Conservation (phyloP, 2,888 invertebrate genomes). For the Lasioglossum figueresi region DNA sequence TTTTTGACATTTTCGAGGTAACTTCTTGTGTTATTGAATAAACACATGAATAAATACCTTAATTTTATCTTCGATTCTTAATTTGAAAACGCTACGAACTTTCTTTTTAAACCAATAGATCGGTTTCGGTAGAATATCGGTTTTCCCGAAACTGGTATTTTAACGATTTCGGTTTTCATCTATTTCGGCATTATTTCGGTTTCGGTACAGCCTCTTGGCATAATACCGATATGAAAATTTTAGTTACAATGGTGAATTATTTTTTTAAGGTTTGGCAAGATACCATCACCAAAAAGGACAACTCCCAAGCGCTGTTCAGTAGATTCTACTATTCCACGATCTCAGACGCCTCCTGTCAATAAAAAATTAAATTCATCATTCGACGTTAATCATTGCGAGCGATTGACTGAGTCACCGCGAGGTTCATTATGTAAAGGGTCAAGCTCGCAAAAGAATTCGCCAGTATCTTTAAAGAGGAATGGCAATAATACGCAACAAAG, state of each 20-base stretch:
- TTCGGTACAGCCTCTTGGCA: no score
- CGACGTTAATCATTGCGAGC: conserved; percentile 33
- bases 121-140: no score
- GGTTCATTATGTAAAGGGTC: conserved; percentile 35
- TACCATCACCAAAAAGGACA: conserved; percentile 61
- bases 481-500: conserved; percentile 57
- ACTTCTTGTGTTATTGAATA: no score
- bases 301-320: conserved; percentile 53
- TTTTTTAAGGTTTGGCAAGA: conserved; percentile 55
- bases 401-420: conserved; percentile 33
- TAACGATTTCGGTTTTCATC: no score
- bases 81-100: no score
- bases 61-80: no score
- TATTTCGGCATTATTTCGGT: no score
- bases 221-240: no score
- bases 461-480: conserved; percentile 36
- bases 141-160: no score
- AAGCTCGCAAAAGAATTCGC: conserved; percentile 49
- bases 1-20: no score
- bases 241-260: neutral
- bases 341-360: conserved; percentile 51
- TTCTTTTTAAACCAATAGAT: no score
- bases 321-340: conserved; percentile 67
- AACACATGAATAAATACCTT: no score
- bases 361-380: conserved; percentile 52